Conservation (phyloP, 2,797 vertebrate species). For the Huso huso region DNA sequence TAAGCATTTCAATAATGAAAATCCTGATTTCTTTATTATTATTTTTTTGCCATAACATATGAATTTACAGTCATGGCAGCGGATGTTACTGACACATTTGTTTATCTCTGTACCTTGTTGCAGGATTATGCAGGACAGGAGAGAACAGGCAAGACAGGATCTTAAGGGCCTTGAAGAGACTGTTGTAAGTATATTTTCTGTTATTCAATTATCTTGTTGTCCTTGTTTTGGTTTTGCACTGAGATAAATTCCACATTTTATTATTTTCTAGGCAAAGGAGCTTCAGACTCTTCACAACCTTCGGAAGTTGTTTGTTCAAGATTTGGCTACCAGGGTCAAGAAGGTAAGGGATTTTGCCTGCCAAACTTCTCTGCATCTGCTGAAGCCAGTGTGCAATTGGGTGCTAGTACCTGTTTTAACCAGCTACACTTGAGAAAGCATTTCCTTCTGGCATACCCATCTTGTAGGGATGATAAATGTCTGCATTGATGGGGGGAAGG, state of each 20-base stretch:
- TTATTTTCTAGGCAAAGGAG: constrained; percentile 79
- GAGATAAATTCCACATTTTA: not conserved
- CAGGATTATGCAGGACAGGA: constrained; percentile 83
- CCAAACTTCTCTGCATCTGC: not conserved
- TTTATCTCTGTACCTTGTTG: constrained; percentile 8
- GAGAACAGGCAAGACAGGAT: constrained; percentile 90
- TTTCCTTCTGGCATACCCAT: too few relatives aligned
- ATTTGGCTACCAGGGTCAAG: constrained; percentile 91
- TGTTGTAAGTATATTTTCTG: constrained; percentile 68
- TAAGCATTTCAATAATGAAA: too few relatives aligned
- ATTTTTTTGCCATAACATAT: too few relatives aligned
- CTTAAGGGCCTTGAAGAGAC: constrained; percentile 95
- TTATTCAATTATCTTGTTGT: constrained; percentile 5
- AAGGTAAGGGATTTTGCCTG: constrained; percentile 60
- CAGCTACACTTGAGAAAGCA: too few relatives aligned
- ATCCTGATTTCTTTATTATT: too few relatives aligned
- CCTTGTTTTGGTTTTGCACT: constrained; percentile 20
- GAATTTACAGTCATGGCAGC: too few relatives aligned
- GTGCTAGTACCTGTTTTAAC: too few relatives aligned
- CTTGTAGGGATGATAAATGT: too few relatives aligned
- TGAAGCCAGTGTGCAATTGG: too few relatives aligned
- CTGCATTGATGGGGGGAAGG: too few relatives aligned
- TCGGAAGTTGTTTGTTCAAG: constrained; percentile 93
- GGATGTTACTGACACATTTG: too few relatives aligned
- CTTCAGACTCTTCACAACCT: constrained; percentile 94